Base-by-base conservation (phyloP, 2,888 invertebrate genomes). In the Carpatolechia fugitivella region DNA sequence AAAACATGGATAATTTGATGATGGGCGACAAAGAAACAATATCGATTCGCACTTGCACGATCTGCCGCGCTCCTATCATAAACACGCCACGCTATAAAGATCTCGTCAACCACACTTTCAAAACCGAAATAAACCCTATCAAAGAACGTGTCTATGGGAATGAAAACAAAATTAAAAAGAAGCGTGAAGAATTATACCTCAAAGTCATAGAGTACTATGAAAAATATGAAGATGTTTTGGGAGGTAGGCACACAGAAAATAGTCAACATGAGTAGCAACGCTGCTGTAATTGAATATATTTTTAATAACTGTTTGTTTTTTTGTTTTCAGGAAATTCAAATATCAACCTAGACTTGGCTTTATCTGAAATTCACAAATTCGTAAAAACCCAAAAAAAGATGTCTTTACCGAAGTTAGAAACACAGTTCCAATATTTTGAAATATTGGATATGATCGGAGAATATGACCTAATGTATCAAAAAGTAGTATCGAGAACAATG, bases 11-110 rank as follows among this genome's bases (percentile, higher is more conserved):
- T 52, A 72, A 60, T 13, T 75, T 91, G 66, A 80, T 90, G 79
- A 66, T 66, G 49, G 70, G 74, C 2, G 70, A 82, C 33, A 71
- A 57, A 14, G 82, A 82, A 16, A 66, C 69, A 0, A 69, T 86
- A 31, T 59, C 70, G 16, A 78, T 90, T n/a, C 76, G 76, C 1
- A 59, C 70, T 0, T 94, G 94, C 66, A 93, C 94, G 0, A 74
- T 71, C 55, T 94, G 94, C 68, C 92, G 91, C 52, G 91, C 91
- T 14, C 85, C 91, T 0, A 92, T 94, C 11, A 80, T 91, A 13
- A 90, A 85, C 63, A 92, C 91, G 1, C 77, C 80, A 41, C 85
- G 93, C 13, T 94, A 92, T 73, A 91, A 91, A 57, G 88, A 92
- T 57, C 60, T 82, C 1, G 82, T 93, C 53, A 82, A 86, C 69